These are phyloP conservation scores for Odobenus rosmarus DNA, from an alignment of 2,113 vertebrate species.

Conservation along the genomic window DNA sequence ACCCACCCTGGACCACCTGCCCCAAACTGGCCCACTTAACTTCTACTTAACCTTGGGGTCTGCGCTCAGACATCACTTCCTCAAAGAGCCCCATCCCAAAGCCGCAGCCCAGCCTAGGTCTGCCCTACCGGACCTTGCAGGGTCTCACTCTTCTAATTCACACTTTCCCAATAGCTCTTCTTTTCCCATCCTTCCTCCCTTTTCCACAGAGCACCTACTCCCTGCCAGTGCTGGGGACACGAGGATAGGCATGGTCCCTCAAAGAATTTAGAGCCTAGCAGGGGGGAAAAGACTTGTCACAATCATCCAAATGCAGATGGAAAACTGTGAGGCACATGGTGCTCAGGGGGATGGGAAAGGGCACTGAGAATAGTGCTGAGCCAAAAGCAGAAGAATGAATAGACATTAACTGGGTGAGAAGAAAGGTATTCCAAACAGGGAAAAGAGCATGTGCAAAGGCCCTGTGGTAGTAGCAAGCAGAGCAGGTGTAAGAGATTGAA, in stretches of 20 bases:
- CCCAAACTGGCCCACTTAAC: background rate
- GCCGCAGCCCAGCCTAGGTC: background rate
- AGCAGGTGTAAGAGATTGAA: background rate
- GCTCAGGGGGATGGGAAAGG: no score
- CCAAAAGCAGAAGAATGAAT: background rate
- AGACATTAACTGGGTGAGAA: background rate
- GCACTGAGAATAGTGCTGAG: background rate
- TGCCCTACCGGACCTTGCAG: rapidly evolving
- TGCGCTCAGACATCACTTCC: background rate
- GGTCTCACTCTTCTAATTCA: no score
- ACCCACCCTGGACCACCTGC: background rate
- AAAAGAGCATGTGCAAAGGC: background rate
- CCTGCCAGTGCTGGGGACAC: background rate
- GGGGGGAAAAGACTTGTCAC: background rate
- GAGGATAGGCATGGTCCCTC: background rate
- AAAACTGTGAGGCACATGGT: background rate
- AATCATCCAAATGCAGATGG: background rate
- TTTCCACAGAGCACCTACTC: background rate
- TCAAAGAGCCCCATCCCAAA: background rate
- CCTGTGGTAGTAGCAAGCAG: background rate
- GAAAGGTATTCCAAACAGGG: background rate
- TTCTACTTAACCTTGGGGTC: background rate
- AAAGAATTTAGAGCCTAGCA: background rate
- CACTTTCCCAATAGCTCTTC: background rate
- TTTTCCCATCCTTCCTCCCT: no score